Evolutionary conservation across 2,888 invertebrate genomes (phyloP), one percentile per base, ranked within the genome.

Genomic region (Copidosoma aretas): DNA sequence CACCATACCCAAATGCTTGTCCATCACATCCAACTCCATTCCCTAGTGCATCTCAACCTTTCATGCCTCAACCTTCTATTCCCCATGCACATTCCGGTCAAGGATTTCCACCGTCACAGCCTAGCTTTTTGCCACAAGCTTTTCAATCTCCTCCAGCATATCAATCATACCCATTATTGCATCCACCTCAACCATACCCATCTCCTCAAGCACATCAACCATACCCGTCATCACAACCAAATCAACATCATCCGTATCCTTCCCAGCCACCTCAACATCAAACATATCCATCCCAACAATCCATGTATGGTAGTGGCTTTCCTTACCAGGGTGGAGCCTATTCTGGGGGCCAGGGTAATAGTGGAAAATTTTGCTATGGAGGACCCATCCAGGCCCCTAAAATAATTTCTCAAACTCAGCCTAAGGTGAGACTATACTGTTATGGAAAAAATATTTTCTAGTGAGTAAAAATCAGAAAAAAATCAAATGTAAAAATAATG

Each of bases 261-360:
- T 65, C 51, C 52, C 39, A 19, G 14, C 51, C 60, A 57, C 74
- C 73, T 69, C 63, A 67, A 1, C 64, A 66, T 56, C 74, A 73
- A 64, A 51, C 74, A 10, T 54, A 71, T 12, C 46, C 68, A 25
- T 73, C 76, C 51, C 73, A 74, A 68, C 73, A 75, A 67, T 63
- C 43, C 62, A 43, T 73, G 17, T 68, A 56, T 73, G 59, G 73
- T 65, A 73, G 72, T 66, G 32, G 46, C 51, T 59, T 63, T 71
- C 77, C 74, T 61, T 77, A 77, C 64, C 76, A 75, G 73, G 77
- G 77, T 68, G 76, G 75, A 73, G 77, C 75, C 68, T 77, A 78
- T 76, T 76, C 79, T 66, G 81, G 81, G 81, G 82, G 82, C 77
- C 81, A 79, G 77, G 81, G 79, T 75, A 74, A 68, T 74, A 75